Conservation (phyloP, 2,113 vertebrate genomes). For the Zapornia atra region DNA sequence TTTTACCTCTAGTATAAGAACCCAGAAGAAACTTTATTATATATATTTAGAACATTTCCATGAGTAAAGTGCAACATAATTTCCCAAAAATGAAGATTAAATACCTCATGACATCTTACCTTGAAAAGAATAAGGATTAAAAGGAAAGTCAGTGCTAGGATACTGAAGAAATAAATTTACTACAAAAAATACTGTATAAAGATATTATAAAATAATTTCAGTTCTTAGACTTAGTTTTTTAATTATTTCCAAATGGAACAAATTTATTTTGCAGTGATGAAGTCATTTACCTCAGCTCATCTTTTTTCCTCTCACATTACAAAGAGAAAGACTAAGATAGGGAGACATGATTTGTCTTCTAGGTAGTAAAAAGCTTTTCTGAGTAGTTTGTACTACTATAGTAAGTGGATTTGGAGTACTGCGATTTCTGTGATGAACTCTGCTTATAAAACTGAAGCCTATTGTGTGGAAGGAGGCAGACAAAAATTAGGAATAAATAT, state of each 20-base stretch:
- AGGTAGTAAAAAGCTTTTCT: not conserved
- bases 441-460: not conserved
- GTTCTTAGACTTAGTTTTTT: not conserved
- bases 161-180: not conserved
- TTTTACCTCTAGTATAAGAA: not conserved
- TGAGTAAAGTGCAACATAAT: not conserved
- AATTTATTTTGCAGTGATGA: not conserved
- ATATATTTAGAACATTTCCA: not conserved
- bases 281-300: not conserved
- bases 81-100: not conserved
- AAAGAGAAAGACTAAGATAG: not conserved
- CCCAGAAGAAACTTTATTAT: not conserved
- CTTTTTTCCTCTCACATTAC: not conserved
- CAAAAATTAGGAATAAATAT: not conserved
- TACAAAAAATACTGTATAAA: not conserved
- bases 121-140: not conserved
- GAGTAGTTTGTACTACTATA: not conserved
- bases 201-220: not conserved
- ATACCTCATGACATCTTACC: not conserved
- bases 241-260: not conserved
- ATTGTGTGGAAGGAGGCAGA: not conserved
- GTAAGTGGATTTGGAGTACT: rapidly evolving
- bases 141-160: not conserved
- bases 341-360: not conserved
- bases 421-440: not conserved